Evolutionary conservation across 2,797 vertebrate genomes (phyloP).

Genomic region (Lerista edwardsae): DNA sequence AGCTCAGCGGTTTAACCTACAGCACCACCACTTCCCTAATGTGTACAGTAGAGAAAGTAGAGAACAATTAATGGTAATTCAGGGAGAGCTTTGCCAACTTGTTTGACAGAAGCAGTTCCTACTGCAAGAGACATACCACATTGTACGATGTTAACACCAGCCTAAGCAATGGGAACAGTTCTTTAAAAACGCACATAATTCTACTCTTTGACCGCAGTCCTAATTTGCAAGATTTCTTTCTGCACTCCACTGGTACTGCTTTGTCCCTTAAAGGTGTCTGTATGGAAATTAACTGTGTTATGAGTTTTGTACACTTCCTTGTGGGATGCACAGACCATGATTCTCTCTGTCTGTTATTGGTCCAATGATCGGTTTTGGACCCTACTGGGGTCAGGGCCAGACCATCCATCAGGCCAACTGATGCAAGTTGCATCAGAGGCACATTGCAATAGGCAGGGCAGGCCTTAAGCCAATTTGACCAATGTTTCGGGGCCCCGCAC

Average conservation of each 20-base stretch:
- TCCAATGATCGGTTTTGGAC: not conserved
- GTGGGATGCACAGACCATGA: not conserved
- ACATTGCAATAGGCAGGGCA: too few species aligned
- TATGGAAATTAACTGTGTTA: not conserved
- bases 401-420: too few species aligned
- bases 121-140: not conserved
- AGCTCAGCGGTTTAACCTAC: too few species aligned
- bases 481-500: too few species aligned
- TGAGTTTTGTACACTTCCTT: not conserved
- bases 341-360: not conserved
- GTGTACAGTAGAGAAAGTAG: too few species aligned
- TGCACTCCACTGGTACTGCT: not conserved
- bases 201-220: not conserved
- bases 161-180: not conserved
- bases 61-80: too few species aligned
- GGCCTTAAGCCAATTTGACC: too few species aligned
- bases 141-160: not conserved
- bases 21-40: too few species aligned
- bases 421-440: too few species aligned
- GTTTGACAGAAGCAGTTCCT: not conserved
- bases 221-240: not conserved
- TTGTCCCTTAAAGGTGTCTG: not conserved
- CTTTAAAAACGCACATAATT: not conserved
- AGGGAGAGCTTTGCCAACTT: too few species aligned
- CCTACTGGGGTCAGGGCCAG: too few species aligned